These are phyloP conservation scores for Calephelis nemesis DNA, from an alignment of 1,140 invertebrate genomes.

Conservation along the genomic window DNA sequence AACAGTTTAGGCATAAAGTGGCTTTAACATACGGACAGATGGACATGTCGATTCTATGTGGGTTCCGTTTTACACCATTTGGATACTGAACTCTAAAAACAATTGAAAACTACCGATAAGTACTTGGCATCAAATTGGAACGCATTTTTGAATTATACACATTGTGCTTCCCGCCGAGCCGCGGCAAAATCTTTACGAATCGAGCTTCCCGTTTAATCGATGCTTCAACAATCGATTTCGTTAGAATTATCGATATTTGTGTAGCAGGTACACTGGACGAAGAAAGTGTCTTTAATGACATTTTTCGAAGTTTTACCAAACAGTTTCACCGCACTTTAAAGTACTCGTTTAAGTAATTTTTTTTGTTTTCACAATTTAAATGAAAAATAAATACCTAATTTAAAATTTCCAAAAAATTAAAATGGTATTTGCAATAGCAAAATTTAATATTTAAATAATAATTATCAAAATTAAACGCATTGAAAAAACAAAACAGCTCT, in stretches of 20 bases:
- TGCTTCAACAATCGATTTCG: constrained; percentile 75
- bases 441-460: no score
- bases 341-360: no score
- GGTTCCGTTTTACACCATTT: no score
- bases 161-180: constrained; percentile 44
- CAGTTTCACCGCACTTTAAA: not conserved
- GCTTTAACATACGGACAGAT: no score
- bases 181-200: constrained; percentile 57
- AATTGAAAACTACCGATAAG: constrained; percentile 57
- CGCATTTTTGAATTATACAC: constrained; percentile 40
- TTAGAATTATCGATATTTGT: constrained; percentile 71
- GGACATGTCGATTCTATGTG: no score
- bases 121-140: constrained; percentile 38
- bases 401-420: no score
- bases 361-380: no score
- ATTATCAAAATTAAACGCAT: no score
- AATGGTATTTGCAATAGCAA: no score
- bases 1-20: no score
- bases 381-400: no score
- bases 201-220: constrained; percentile 60
- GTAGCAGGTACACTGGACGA: constrained; percentile 35
- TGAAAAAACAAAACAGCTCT: no score
- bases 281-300: constrained; percentile 26
- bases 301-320: not conserved
- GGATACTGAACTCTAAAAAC: constrained; percentile 11